phyloP scores from a whole-genome alignment of 1,140 invertebrate genomes.

The Drosophila lacteicornis region DNA sequence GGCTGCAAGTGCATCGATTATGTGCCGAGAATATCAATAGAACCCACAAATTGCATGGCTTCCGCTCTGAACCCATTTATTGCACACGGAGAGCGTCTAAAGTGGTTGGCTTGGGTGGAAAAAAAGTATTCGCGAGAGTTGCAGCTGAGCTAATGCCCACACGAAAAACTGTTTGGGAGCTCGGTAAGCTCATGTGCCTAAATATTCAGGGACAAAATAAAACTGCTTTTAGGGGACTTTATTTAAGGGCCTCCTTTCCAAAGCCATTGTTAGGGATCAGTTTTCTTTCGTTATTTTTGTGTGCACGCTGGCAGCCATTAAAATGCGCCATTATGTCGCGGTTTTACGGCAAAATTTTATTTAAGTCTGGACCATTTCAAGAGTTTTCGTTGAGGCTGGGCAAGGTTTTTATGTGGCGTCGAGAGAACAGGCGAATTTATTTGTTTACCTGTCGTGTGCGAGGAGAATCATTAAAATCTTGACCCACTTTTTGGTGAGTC shows the following conservation, averaged over 20 bases:
- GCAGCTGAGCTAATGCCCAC: slow-evolving; percentile 33
- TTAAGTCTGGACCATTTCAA: slow-evolving; percentile 37
- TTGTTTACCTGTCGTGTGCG: slow-evolving; percentile 53
- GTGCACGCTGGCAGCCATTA: slow-evolving; percentile 45
- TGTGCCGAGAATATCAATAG: slow-evolving; percentile 22
- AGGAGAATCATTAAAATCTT: slow-evolving; percentile 55
- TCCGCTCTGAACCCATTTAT: slow-evolving; percentile 46
- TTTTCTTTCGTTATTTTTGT: slow-evolving; percentile 24
- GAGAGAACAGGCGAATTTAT: slow-evolving; percentile 51
- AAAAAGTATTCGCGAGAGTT: slow-evolving; percentile 48
- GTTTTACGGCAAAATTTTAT: slow-evolving; percentile 39
- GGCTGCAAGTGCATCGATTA: slow-evolving; percentile 36
- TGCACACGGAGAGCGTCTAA: slow-evolving; percentile 22
- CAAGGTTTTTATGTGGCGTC: slow-evolving; percentile 42
- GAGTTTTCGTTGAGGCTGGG: slow-evolving; percentile 57
- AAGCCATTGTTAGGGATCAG: slow-evolving; percentile 37
- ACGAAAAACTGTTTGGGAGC: slow-evolving; percentile 34
- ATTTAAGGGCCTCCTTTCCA: slow-evolving; percentile 17
- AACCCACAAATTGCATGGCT: slow-evolving; percentile 59
- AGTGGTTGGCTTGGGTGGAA: slow-evolving; percentile 35
- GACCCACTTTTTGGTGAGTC: slow-evolving; percentile 46
- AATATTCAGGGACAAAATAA: slow-evolving; percentile 49
- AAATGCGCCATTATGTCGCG: slow-evolving; percentile 55
- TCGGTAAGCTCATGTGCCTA: slow-evolving; percentile 16
- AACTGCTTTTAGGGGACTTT: slow-evolving; percentile 40